Base-by-base conservation (phyloP, 2,888 invertebrate species). In the Eupithecia pulchellata region DNA sequence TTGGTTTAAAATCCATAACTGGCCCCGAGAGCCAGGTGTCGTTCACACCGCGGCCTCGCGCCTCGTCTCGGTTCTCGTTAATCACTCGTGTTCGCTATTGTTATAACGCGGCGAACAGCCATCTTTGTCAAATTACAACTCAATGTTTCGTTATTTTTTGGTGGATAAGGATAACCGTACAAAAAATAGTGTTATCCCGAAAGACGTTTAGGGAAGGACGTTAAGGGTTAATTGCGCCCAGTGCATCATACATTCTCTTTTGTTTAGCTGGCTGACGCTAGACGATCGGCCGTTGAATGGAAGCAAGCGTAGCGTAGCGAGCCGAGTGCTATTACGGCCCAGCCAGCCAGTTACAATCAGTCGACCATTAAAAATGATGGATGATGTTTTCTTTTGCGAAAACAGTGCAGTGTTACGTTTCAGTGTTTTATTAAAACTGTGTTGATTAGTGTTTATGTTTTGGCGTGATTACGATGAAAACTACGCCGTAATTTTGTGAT, bases 1-100 rank as follows among this genome's bases (percentile, higher is more conserved):
- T 93, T 93, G 93, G 93, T 92, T 93, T 89, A 93, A 93, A 93
- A 94, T 93, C 93, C 93, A 93, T 93, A 93, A 93, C 93, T 93
- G 93, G 93, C 93, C 93, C 92, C 93, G 86, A 89, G 91, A 91
- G 92, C 93, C 94, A 94, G 94, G 94, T 94, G 94, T 94, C 94
- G 94, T 94, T 94, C 94, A 94, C 94, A 94, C 94, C 93, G 94
- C 93, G 94, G 93, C 94, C 92, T 92, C 93, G 93, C 93, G 93
- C 91, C 92, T 92, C 92, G 92, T 92, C 93, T 93, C 93, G 91
- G 65, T 69, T 93, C 93, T 93, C 93, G 92, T 93, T 92, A 94
- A 93, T 93, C 93, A 93, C 91, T 91, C 93, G 91, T 90, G 90
- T 90, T 91, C 91, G 91, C 92, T 93, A 93, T 93, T 93, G 93